These are phyloP conservation scores for Vimba vimba DNA, from an alignment of 2,113 vertebrate genomes.

Conservation along the genomic window DNA sequence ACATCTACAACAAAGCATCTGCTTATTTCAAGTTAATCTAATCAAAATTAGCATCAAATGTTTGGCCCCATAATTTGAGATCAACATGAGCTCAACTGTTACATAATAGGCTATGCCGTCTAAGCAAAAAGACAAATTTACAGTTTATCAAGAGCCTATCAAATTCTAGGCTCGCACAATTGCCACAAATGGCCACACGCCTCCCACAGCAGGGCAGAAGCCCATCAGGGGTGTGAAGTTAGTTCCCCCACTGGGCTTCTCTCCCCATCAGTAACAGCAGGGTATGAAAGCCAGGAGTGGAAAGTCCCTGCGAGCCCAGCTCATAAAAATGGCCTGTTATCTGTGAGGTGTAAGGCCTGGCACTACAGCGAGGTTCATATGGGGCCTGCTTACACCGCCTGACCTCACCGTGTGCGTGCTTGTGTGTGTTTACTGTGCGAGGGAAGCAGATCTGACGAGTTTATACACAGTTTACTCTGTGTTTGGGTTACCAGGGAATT, in stretches of 20 bases:
- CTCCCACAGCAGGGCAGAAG: slow-evolving; percentile 3
- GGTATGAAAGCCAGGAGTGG: slow-evolving; percentile 31
- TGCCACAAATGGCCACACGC: too few species aligned
- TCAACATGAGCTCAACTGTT: neutral
- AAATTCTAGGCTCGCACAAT: too few species aligned
- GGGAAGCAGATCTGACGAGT: slow-evolving; percentile 11
- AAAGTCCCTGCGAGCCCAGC: slow-evolving; percentile 43
- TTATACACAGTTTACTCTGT: slow-evolving; percentile 38
- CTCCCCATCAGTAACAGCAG: slow-evolving; percentile 21
- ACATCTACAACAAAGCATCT: neutral
- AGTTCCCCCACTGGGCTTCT: neutral
- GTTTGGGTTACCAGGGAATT: slow-evolving; percentile 50
- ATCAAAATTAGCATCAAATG: slow-evolving; percentile 30
- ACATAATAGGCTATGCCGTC: neutral
- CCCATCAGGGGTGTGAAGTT: neutral
- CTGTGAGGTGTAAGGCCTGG: slow-evolving; percentile 57
- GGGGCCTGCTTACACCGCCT: slow-evolving; percentile 54
- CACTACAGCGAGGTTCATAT: slow-evolving; percentile 50
- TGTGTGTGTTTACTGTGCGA: slow-evolving; percentile 35
- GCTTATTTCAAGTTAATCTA: slow-evolving; percentile 6
- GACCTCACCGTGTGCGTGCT: slow-evolving; percentile 41
- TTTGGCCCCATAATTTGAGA: neutral
- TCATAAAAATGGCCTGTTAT: slow-evolving; percentile 53
- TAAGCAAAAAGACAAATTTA: neutral
- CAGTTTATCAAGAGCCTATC: neutral